Base-by-base conservation (phyloP, 1,140 invertebrate genomes). In the Dryas iulia region DNA sequence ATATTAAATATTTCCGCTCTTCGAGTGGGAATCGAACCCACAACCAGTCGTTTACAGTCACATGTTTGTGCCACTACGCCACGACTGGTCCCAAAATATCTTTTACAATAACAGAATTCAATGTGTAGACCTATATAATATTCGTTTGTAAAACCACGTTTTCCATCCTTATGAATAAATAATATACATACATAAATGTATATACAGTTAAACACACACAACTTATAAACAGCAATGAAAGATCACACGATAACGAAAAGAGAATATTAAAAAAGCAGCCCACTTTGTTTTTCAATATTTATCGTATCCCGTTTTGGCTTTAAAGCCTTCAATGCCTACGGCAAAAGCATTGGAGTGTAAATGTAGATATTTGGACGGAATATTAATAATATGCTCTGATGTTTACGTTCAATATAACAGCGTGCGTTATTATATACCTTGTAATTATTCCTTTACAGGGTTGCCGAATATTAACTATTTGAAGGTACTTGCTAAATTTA, bases 301-400 rank as follows among this genome's bases (percentile, higher is more conserved):
- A 66, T 66, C 59, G 26, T 28, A 63, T 56, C 30, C 28, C 21
- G 11, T 54, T 60, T 25, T 39, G 11, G 28, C 53, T 54, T 66
- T 59, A 66, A 66, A 60, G 25, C 57, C 31, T 47, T 12, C 24
- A 66, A 21, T 12, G 61, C 61, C 39, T 23, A 53, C 61, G 28
- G 35, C 26, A 2, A 66, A 59, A 47, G 63, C 31, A 65, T 3
- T 56, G 54, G 24, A 65, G 63, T 66, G 56, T 58, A 58, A 59
- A 66, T 59, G 56, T 66, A 59, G 18, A 66, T 47, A 47, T 59
- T 52, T 59, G 54, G 52, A 21, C 30, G n/a, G 61, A 71, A 71
- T 71, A 71, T 71, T 71, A 66, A 66, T 66, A 66, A 62, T 53
- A 24, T 24, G 35, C 54, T 30, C 35, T 39, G 12, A 52, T 66